Evolutionary conservation across 1,140 invertebrate species (phyloP), one percentile per base, ranked within the genome.

Genomic region (Drosophila parvula): DNA sequence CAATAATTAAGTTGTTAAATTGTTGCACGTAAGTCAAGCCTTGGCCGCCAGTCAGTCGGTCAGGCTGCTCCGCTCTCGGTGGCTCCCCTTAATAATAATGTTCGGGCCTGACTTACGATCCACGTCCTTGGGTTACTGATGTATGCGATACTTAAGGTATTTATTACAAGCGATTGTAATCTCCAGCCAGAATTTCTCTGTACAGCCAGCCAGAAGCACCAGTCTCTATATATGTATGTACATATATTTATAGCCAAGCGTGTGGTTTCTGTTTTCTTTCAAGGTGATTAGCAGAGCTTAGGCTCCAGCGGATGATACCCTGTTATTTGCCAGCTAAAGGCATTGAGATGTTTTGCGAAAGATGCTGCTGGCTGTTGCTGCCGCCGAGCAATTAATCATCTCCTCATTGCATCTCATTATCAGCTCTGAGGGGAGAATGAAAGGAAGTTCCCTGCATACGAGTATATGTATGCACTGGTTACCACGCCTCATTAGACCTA

Each of bases 1-100:
- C 84, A 91, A 91, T 91, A 91, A 91, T 91, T 91, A 91, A 91
- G 89, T 91, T 91, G 89, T 91, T 89, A 91, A 91, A 91, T 85
- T 89, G 83, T 88, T 88, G 88, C 83, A 88, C 83, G 82, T 83
- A 90, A 90, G 82, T 90, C 82, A 89, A 80, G 80, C 51, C 51
- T 59, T 70, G 62, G 65, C 48, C 74, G 44, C 59, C 57, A 32
- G 30, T 55, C 44, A 38, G 57, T 62, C 40, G 48, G 41, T 62
- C 60, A 74, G 74, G 50, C 63, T 55, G 63, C 63, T 76, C 56
- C 68, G 62, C 53, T 79, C 53, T 79, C 64, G 80, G 64, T 78
- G 56, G 73, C 70, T 80, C 34, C 80, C 68, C 85, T 89, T 89
- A 89, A 89, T 89, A 89, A 90, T 81, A 89, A 85, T 90, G 85